Base-by-base conservation (phyloP, 2,113 vertebrate genomes). In the Poecilia latipinna region DNA sequence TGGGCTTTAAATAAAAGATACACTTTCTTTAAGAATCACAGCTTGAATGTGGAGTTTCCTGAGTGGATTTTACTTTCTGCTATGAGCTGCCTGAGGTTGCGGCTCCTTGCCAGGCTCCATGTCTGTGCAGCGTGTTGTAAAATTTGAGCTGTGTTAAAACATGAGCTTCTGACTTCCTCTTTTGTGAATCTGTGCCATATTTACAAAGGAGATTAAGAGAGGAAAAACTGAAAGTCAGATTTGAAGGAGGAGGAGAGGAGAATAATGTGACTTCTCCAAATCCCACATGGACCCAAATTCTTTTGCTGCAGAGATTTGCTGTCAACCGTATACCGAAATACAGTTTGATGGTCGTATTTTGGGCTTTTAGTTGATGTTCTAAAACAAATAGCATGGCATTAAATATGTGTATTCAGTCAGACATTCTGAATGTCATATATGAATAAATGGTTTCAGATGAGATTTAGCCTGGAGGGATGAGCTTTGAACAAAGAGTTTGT, bases 21-120 rank as follows among this genome's bases (percentile, higher is more conserved):
- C 24, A 65, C 74, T 35, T 81, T 84, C 7, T 84, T 72, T 62
- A 72, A 51, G 78, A 11, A 62, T 75, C 76, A 68, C 35, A 15
- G 44, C 0, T 74, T 74, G 71, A 84, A 77, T 12, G 75, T 65
- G 69, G 33, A 19, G 48, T 29, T 65, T 61, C 78, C 17, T 71
- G 62, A 72, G 67, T 71, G 28, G 70, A 33, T 37, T 77, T 74
- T 13, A 70, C 64, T 42, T 32, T 67, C 37, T 77, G 67, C 68
- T 4, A 72, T 29, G 22, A 63, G 54, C 63, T 39, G 37, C 81
- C 39, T 28, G 26, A 73, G 28, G 57, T 48, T 70, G 37, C 2
- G 12, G 3, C 75, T 72, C 24, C 44, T 48, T 48, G 44, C 5
- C 4, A 17, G 13, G 4, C 17, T 37, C 10, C 44, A 19, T 1